These are phyloP conservation scores for Hypolimnas misippus DNA, from an alignment of 2,888 invertebrate species.

Conservation along the genomic window DNA sequence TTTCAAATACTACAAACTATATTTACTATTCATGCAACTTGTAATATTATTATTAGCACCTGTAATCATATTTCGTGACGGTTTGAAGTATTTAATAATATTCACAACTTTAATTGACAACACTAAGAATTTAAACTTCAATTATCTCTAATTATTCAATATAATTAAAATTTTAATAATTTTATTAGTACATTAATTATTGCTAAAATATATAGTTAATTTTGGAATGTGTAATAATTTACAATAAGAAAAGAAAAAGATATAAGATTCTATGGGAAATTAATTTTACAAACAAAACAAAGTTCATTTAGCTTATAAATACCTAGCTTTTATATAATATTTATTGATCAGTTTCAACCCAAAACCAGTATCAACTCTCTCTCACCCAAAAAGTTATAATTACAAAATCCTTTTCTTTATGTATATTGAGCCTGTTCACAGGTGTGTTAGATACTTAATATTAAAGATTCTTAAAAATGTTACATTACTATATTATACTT, in stretches of 20 bases:
- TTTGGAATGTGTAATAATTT: constrained; percentile 21
- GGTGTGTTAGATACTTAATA: neutral
- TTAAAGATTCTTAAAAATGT: neutral
- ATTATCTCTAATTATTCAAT: constrained; percentile 5
- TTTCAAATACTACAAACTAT: constrained; percentile 42
- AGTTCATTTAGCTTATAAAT: too few species aligned
- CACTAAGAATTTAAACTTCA: constrained; percentile 32
- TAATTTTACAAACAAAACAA: too few species aligned
- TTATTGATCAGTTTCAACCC: neutral
- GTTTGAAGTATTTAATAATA: constrained; percentile 36
- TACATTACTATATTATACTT: too few species aligned
- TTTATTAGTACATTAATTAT: constrained; percentile 14
- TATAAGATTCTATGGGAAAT: too few species aligned
- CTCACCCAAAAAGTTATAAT: neutral
- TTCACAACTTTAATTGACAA: constrained; percentile 53
- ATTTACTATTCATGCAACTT: constrained; percentile 27
- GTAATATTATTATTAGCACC: constrained; percentile 55
- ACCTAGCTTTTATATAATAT: too few species aligned
- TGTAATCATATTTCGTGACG: constrained; percentile 45
- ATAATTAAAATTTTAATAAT: too few species aligned
- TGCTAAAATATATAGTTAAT: constrained; percentile 21
- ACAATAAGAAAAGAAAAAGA: too few species aligned
- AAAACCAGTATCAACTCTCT: neutral
- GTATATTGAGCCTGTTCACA: neutral
- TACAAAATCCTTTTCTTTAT: neutral